Base-by-base conservation (phyloP, 30 jellyfish, hydroid and myxozoan genomes). In the Aurelia coerulea region DNA sequence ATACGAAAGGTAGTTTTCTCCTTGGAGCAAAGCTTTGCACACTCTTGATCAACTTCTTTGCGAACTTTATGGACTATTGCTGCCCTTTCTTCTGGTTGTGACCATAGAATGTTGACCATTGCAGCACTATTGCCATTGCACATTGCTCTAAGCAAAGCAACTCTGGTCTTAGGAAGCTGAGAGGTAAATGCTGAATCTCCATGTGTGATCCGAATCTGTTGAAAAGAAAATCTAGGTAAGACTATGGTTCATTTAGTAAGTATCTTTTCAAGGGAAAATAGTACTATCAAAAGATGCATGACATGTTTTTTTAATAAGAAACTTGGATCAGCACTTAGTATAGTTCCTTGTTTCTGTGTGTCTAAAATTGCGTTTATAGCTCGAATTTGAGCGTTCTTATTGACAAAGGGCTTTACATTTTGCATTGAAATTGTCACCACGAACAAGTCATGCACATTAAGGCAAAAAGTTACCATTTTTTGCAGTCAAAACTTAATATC, bases 231-330 rank as follows among this genome's bases (percentile, higher is more conserved):
- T 37, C 4, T 37, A 1, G 67, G 2, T 5, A 58, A 58, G 67
- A 58, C 67, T 58, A 58, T 58, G 2, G 67, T 5, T 58, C 67
- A 58, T 1, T 1, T 12, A 58, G 67, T 58, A 58, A 58, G 2
- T 2, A 58, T 65, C 76, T 65, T 65, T 65, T 65, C 76, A 65
- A 65, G 2, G 76, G 76, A 65, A 65, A 65, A 18, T 65, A 9
- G 67, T 58, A 2, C 8, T 65, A 2, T 2, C 53, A 65, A 65
- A 65, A 65, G 76, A 9, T 65, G 76, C 76, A 65, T 65, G n/a
- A n/a, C n/a, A n/a, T n/a, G n/a, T n/a, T n/a, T n/a, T n/a, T n/a
- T n/a, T n/a, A n/a, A n/a, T n/a, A n/a, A n/a, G n/a, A n/a, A n/a
- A n/a, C n/a, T n/a, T n/a, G n/a, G n/a, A n/a, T n/a, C n/a, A n/a